A percentile compares a stretch with the other conserved stretches of the same genome.
Conservation (phyloP, 2,888 invertebrate species). For the Cepaea hortensis region DNA sequence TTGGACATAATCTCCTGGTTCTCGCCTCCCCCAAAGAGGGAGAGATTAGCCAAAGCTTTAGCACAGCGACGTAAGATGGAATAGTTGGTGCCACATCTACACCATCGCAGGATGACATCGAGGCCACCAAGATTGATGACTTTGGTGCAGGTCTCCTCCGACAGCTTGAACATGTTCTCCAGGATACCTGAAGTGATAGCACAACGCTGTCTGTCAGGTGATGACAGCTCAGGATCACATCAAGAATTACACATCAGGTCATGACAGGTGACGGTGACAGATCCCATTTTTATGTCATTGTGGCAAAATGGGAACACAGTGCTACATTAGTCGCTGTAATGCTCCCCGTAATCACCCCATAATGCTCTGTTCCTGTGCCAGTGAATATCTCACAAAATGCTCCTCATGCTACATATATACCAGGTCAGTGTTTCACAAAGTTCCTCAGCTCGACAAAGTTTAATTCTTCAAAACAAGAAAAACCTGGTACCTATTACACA, state of each 20-base stretch:
- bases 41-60: conserved; percentile 95
- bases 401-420: no score
- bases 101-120: conserved; percentile 95
- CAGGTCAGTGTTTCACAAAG: no score
- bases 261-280: no score
- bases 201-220: not conserved
- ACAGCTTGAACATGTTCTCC: conserved; percentile 90
- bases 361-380: no score
- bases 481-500: no score
- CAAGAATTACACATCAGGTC: not conserved
- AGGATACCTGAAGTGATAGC: conserved; percentile 66
- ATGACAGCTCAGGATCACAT: not conserved
- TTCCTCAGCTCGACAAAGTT: no score
- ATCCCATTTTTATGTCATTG: no score
- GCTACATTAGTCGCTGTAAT: no score
- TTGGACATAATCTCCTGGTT: conserved; percentile 96
- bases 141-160: conserved; percentile 95
- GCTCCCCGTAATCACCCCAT: no score
- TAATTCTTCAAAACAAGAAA: no score
- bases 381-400: no score
- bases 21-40: conserved; percentile 96
- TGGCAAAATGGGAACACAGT: no score
- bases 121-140: conserved; percentile 92
- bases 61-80: conserved; percentile 95
- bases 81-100: conserved; percentile 89